Evolutionary conservation across 2,797 vertebrate genomes (phyloP).

Genomic region (Poecilia gillii): DNA sequence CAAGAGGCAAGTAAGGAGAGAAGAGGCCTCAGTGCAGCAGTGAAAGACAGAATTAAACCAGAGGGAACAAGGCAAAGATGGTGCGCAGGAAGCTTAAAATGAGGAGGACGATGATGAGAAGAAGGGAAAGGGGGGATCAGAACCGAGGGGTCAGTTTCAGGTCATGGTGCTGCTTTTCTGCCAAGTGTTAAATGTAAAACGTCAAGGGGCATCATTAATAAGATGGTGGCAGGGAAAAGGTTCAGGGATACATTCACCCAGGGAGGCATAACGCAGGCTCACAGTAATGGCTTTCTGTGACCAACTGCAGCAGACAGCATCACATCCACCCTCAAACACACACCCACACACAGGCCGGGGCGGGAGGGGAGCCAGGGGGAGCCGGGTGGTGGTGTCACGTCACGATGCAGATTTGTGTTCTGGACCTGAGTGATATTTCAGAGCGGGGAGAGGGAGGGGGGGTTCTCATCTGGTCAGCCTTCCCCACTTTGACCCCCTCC

Average conservation of each 20-base stretch:
- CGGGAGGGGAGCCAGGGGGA: constrained; percentile 25
- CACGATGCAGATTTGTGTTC: constrained; percentile 85
- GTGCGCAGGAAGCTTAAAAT: constrained; percentile 72
- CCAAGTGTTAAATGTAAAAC: constrained; percentile 81
- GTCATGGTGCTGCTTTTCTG: constrained; percentile 82
- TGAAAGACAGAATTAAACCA: constrained; percentile 51
- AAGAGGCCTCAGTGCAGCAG: constrained; percentile 69
- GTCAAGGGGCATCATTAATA: constrained; percentile 78
- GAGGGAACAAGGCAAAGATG: constrained; percentile 69
- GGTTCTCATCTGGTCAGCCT: constrained; percentile 78
- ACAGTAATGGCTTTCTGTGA: constrained; percentile 49
- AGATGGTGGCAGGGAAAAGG: constrained; percentile 40
- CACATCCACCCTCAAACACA: constrained; percentile 27
- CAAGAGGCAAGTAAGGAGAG: constrained; percentile 51
- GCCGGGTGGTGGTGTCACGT: constrained; percentile 77
- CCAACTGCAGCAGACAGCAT: constrained; percentile 60
- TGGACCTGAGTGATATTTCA: constrained; percentile 85
- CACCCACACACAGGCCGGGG: constrained; percentile 58
- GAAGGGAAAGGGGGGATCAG: constrained; percentile 43
- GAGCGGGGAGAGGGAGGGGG: constrained; percentile 70
- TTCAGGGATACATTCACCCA: constrained; percentile 52
- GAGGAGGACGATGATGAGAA: constrained; percentile 39
- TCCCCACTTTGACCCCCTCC: constrained; percentile 73
- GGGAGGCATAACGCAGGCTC: constrained; percentile 50
- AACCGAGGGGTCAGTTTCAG: constrained; percentile 73